A percentile compares a stretch with the other conserved stretches of the same genome.
phyloP scores from a whole-genome alignment of 2,797 vertebrate genomes.

The Parambassis ranga region DNA sequence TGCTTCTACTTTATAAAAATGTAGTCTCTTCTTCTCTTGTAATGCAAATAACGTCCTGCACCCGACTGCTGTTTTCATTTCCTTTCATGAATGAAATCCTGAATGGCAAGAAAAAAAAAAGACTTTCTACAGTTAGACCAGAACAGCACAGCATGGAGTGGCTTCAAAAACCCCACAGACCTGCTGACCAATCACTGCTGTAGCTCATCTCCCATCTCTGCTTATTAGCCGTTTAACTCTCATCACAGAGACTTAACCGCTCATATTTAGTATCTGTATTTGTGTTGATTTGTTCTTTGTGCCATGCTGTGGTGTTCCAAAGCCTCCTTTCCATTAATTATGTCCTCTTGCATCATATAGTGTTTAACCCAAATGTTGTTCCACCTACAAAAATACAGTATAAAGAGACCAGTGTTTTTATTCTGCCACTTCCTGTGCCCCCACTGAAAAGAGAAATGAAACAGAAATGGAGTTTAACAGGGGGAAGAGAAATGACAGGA shows the following conservation, averaged over 20 bases:
- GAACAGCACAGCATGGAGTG: too few relatives aligned
- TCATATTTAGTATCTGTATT: too few relatives aligned
- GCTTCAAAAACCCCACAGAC: too few relatives aligned
- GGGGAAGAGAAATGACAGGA: not conserved
- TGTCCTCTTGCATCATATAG: not conserved
- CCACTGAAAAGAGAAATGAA: not conserved
- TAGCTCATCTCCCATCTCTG: not conserved
- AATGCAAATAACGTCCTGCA: too few relatives aligned
- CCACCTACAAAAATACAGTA: not conserved
- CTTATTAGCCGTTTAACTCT: not conserved
- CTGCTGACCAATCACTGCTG: too few relatives aligned
- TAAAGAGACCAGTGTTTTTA: constrained; percentile 22
- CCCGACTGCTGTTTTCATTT: too few relatives aligned
- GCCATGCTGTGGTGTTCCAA: not conserved
- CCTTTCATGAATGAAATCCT: too few relatives aligned
- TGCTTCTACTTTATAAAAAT: too few relatives aligned
- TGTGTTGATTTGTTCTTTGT: not conserved
- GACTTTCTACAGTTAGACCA: too few relatives aligned
- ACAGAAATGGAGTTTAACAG: constrained; percentile 1
- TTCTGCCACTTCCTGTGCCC: not conserved
- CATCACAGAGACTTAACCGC: too few relatives aligned
- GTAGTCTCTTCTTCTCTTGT: too few relatives aligned
- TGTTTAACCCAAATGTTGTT: not conserved
- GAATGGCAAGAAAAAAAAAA: too few relatives aligned
- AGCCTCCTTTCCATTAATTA: not conserved